These are phyloP conservation scores for Petrocephalus sullivani DNA, from an alignment of 2,797 vertebrate genomes.

Conservation along the genomic window DNA sequence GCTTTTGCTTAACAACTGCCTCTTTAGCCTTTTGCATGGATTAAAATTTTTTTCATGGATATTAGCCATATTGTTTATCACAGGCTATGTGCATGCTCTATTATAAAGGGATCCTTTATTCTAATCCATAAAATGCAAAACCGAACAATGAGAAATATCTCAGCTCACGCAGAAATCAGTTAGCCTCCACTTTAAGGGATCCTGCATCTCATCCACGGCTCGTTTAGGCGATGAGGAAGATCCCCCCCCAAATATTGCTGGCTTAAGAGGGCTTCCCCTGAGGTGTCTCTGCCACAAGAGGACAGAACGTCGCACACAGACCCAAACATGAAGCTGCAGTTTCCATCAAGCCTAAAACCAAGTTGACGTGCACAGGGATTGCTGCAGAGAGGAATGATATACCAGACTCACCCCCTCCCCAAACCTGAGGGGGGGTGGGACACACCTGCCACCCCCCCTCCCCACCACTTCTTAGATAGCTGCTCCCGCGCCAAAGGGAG, in stretches of 20 bases:
- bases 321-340: slow-evolving; percentile 48
- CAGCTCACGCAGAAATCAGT: not conserved
- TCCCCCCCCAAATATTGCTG: not conserved
- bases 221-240: not conserved
- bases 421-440: slow-evolving; percentile 33
- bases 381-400: slow-evolving; percentile 28
- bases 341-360: slow-evolving; percentile 30
- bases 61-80: not conserved
- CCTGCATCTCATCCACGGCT: not conserved
- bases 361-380: not conserved
- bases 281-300: too few species aligned
- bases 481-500: slow-evolving; percentile 72
- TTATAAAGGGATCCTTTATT: slow-evolving; percentile 3
- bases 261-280: not conserved
- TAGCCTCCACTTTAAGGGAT: not conserved
- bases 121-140: not conserved
- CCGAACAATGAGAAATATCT: not conserved
- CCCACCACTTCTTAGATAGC: slow-evolving; percentile 61
- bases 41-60: not conserved
- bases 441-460: slow-evolving; percentile 37
- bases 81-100: not conserved
- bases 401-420: slow-evolving; percentile 66
- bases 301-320: not conserved
- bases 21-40: not conserved
- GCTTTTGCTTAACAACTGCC: not conserved